These are phyloP conservation scores for Bhutanitis thaidina DNA, from an alignment of 2,888 invertebrate species.

Conservation along the genomic window DNA sequence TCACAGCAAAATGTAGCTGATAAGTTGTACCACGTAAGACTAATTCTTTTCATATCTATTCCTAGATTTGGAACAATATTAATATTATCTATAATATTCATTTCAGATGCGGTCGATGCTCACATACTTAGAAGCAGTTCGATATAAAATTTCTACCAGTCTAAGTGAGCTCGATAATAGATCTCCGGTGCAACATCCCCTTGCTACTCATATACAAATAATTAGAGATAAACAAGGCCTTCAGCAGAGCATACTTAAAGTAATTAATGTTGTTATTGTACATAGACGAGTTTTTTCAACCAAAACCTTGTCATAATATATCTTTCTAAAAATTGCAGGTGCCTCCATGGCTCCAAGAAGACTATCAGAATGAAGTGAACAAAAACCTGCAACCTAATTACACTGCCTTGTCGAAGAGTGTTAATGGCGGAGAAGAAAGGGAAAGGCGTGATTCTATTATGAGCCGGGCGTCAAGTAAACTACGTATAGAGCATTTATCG, in stretches of 20 bases:
- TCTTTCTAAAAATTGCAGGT: constrained; percentile 69
- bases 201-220: constrained; percentile 92
- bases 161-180: constrained; percentile 90
- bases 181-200: constrained; percentile 87
- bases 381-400: constrained; percentile 72
- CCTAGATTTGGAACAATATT: no score
- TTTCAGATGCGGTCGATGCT: constrained; percentile 94
- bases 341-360: constrained; percentile 87
- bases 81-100: background rate
- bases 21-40: constrained; percentile 92
- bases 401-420: constrained; percentile 60
- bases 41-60: background rate
- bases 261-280: constrained; percentile 37
- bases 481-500: constrained; percentile 67
- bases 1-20: constrained; percentile 95
- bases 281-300: background rate
- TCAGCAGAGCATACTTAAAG: constrained; percentile 91
- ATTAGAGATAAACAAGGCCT: constrained; percentile 94
- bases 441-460: constrained; percentile 68
- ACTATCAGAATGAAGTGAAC: constrained; percentile 75
- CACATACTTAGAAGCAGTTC: constrained; percentile 93
- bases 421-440: constrained; percentile 59
- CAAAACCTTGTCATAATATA: background rate
- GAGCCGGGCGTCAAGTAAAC: constrained; percentile 68
- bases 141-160: constrained; percentile 91